Conservation (phyloP, 2,113 vertebrate species). For the Notothenia coriiceps region DNA sequence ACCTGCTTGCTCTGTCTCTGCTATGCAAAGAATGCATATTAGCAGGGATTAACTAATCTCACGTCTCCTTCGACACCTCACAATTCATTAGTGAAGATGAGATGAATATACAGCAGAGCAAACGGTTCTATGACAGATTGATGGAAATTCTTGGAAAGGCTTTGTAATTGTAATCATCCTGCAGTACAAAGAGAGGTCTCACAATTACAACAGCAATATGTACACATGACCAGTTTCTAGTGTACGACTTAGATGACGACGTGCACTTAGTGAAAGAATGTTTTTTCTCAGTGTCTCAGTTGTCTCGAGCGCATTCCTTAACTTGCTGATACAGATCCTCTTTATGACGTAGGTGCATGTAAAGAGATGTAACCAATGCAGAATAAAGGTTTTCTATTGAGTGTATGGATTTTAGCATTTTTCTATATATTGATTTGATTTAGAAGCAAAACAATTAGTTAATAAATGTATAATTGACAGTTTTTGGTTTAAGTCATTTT, state of each 20-base stretch:
- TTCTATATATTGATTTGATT: not conserved
- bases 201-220: not conserved
- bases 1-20: slow-evolving; percentile 27
- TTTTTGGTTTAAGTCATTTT: not conserved
- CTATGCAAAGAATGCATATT: slow-evolving; percentile 22
- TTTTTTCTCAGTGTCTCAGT: not conserved
- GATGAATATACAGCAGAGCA: not conserved
- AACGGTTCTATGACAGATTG: not conserved
- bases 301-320: not conserved
- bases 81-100: slow-evolving; percentile 20
- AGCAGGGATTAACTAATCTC: not conserved
- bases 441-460: not conserved
- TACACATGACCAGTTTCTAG: not conserved
- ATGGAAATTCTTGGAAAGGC: not conserved
- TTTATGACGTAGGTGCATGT: not conserved
- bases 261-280: not conserved
- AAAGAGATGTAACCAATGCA: not conserved
- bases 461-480: not conserved
- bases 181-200: not conserved
- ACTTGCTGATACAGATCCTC: not conserved
- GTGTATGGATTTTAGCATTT: not conserved
- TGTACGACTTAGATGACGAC: not conserved
- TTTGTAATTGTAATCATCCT: not conserved
- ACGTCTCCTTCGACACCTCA: slow-evolving; percentile 1
- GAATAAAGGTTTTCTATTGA: not conserved